Conservation (phyloP, 1,140 invertebrate species). For the Pachypsylla venusta region DNA sequence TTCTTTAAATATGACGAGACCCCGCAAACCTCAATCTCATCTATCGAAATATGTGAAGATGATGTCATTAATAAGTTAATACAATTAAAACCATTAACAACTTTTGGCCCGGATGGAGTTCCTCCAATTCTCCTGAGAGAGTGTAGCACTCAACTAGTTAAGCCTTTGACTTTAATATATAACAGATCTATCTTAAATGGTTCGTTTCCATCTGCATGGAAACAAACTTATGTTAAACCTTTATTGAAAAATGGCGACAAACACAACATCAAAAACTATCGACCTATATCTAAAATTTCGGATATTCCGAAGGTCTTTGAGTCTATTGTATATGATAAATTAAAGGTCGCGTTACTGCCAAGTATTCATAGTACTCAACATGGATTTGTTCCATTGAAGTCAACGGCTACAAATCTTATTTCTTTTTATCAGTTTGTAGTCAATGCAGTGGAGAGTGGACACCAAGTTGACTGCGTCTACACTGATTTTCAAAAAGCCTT, state of each 20-base stretch:
- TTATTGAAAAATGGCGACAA: slow-evolving; percentile 17
- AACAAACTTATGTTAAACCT: slow-evolving; percentile 14
- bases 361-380: slow-evolving; percentile 9
- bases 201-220: slow-evolving; percentile 10
- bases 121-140: not conserved
- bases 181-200: not conserved
- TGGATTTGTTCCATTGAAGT: slow-evolving; percentile 9
- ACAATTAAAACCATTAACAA: too few relatives aligned
- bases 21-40: too few relatives aligned
- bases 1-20: too few relatives aligned
- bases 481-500: slow-evolving; percentile 16
- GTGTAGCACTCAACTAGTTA: not conserved
- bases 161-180: not conserved
- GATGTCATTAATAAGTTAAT: too few relatives aligned
- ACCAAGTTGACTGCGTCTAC: slow-evolving; percentile 13
- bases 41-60: too few relatives aligned
- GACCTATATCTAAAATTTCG: slow-evolving; percentile 20
- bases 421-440: not conserved
- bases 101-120: not conserved
- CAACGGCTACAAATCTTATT: slow-evolving; percentile 13
- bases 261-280: slow-evolving; percentile 17
- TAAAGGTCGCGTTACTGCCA: not conserved
- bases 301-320: slow-evolving; percentile 19
- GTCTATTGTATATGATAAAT: not conserved
- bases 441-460: not conserved